phyloP scores from a whole-genome alignment of 1,140 invertebrate species.

The Calliphora vicina region DNA sequence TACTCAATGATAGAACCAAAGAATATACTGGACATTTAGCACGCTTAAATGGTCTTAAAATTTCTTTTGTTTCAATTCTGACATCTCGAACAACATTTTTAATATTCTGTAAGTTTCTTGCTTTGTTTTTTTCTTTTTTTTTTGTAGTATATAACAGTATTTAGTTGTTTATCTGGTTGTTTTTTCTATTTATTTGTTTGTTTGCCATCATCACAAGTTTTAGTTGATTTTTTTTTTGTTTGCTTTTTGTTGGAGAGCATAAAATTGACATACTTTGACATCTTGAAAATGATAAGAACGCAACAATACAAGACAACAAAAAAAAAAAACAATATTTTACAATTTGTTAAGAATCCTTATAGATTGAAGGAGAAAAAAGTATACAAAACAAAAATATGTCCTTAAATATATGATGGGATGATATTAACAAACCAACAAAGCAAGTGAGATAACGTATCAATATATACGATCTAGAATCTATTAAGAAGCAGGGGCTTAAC shows the following conservation, averaged over 20 bases:
- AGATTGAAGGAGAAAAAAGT: neutral
- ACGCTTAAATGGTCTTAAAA: constrained; percentile 9
- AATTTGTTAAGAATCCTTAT: constrained; percentile 13
- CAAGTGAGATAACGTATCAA: neutral
- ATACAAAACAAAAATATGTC: neutral
- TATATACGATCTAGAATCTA: neutral
- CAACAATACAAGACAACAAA: neutral
- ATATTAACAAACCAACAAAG: neutral
- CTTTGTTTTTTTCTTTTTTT: too few species aligned
- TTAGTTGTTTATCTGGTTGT: too few species aligned
- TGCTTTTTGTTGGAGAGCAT: neutral
- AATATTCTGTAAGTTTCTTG: neutral
- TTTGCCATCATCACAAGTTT: neutral
- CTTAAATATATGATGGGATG: neutral
- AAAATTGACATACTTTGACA: constrained; percentile 4
- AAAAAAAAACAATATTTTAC: neutral
- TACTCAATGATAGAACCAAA: neutral
- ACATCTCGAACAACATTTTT: neutral
- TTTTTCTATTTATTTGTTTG: neutral
- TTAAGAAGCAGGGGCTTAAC: neutral
- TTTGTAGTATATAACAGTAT: too few species aligned
- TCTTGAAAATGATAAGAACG: constrained; percentile 8
- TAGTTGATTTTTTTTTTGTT: neutral
- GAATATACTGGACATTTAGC: neutral
- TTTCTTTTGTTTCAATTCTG: neutral